Conservation (phyloP, 2,797 vertebrate species). For the Falco naumanni region DNA sequence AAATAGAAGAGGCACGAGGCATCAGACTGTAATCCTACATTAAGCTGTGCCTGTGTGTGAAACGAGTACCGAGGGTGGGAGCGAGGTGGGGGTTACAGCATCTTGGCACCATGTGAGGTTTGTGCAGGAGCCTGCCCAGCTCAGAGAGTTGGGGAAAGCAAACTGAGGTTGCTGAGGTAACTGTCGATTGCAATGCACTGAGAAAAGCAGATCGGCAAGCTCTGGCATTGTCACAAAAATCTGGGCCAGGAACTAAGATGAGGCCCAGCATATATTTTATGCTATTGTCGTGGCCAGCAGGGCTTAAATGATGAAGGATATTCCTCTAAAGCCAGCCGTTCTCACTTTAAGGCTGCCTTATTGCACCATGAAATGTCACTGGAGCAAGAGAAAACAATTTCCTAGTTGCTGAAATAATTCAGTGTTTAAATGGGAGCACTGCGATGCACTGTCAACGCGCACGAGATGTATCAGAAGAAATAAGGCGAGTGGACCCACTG, state of each 20-base stretch:
- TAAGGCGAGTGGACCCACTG: fast-evolving
- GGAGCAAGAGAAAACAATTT: background rate
- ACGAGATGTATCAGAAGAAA: fast-evolving
- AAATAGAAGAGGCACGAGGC: background rate
- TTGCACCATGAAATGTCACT: background rate
- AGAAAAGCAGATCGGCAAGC: background rate
- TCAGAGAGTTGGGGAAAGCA: background rate
- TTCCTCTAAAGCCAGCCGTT: background rate
- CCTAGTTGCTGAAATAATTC: background rate
- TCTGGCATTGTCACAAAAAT: background rate
- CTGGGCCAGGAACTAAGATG: background rate
- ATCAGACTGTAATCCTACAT: fast-evolving
- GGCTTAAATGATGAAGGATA: background rate
- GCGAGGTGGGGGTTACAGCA: fast-evolving
- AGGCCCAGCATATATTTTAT: background rate
- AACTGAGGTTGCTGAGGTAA: background rate
- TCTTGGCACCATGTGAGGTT: background rate
- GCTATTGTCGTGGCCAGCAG: background rate
- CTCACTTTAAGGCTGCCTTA: background rate
- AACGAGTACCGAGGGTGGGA: background rate
- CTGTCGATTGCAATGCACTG: fast-evolving
- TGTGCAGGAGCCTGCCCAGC: background rate
- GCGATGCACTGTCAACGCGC: background rate
- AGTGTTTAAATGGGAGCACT: background rate
- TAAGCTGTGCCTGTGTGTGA: fast-evolving